Percentiles rank a stretch among this genome's conserved stretches.
Evolutionary conservation across 2,113 vertebrate species (phyloP).

Genomic region (Oncorhynchus gorbuscha): DNA sequence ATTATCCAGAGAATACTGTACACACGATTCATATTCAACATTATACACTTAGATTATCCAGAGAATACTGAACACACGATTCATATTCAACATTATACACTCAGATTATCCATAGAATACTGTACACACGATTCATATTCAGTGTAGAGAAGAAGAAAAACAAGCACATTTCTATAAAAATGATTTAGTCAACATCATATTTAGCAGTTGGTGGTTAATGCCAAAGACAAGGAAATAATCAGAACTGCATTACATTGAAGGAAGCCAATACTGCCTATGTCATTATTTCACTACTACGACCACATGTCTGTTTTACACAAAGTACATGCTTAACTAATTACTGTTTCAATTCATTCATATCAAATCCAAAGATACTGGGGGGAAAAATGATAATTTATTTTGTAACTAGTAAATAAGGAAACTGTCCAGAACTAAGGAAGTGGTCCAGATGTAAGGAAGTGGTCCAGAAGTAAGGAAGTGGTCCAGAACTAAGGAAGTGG

Average conservation of each 20-base stretch:
- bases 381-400: slow-evolving; percentile 30
- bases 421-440: too few relatives aligned
- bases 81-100: too few relatives aligned
- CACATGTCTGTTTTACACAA: not conserved
- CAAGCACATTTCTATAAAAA: not conserved
- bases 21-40: too few relatives aligned
- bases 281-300: slow-evolving; percentile 28
- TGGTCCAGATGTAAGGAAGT: too few relatives aligned
- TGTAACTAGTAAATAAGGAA: not conserved
- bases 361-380: slow-evolving; percentile 70
- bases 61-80: too few relatives aligned
- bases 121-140: not conserved
- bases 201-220: slow-evolving; percentile 7
- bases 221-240: slow-evolving; percentile 63
- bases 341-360: slow-evolving; percentile 35
- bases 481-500: too few relatives aligned
- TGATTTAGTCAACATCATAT: not conserved
- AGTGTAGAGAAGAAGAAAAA: not conserved
- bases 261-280: slow-evolving; percentile 20
- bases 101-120: too few relatives aligned
- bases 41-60: too few relatives aligned
- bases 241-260: slow-evolving; percentile 19
- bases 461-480: too few relatives aligned
- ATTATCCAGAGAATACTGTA: too few relatives aligned
- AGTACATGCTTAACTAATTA: slow-evolving; percentile 5